Conservation (phyloP, 2,888 invertebrate species). For the Yponomeuta plumbellus region DNA sequence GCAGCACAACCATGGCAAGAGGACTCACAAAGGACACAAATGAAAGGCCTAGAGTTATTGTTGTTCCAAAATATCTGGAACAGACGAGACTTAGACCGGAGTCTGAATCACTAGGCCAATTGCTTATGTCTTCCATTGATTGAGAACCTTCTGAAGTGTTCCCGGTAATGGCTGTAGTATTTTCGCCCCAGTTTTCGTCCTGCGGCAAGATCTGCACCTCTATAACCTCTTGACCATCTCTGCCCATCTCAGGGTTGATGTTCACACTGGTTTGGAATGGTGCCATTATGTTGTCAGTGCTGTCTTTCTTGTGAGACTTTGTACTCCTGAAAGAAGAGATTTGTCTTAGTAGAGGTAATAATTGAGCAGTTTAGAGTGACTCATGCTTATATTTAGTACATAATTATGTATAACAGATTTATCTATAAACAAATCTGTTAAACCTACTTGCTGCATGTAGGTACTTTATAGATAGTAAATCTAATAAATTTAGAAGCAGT, state of each 20-base stretch:
- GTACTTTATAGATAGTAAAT: no score
- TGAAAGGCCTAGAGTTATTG: conserved; percentile 86
- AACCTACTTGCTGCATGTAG: no score
- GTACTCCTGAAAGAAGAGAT: conserved; percentile 71
- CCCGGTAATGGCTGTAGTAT: conserved; percentile 97
- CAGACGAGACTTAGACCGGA: conserved; percentile 84
- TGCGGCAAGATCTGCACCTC: conserved; percentile 97
- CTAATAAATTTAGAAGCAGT: neutral
- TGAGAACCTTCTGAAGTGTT: conserved; percentile 97
- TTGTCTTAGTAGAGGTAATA: neutral
- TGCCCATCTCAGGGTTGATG: conserved; percentile 83
- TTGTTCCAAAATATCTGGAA: conserved; percentile 89
- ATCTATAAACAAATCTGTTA: no score
- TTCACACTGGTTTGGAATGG: conserved; percentile 92
- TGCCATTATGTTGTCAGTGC: conserved; percentile 80
- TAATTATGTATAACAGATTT: no score
- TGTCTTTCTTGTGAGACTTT: conserved; percentile 80
- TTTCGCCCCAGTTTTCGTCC: conserved; percentile 99
- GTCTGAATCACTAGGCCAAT: conserved; percentile 86
- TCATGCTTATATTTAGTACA: no score
- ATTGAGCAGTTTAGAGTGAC: neutral
- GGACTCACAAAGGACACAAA: conserved; percentile 93
- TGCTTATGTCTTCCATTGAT: conserved; percentile 93
- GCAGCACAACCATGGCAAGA: conserved; percentile 94
- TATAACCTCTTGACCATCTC: conserved; percentile 92